Evolutionary conservation across 2,113 vertebrate species (phyloP), one percentile per base, ranked within the genome.

Genomic region (Hiodon tergisus): DNA sequence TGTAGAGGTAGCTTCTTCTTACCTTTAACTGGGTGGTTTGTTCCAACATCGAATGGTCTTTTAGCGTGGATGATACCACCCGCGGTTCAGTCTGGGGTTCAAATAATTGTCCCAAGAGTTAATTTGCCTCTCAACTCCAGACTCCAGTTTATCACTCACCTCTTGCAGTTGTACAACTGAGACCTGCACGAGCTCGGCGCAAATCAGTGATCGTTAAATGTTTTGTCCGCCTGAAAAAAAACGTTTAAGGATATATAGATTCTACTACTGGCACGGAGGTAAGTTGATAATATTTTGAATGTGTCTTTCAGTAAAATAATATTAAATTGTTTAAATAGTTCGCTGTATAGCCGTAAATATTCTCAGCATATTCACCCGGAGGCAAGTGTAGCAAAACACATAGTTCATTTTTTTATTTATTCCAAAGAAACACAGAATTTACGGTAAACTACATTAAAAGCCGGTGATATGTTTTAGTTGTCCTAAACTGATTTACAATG

Each of bases 61-160:
- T 65, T 9, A 73, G 47, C n/a, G 51, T 54, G 59, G 72, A 73
- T 65, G 61, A 54, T 65, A 73, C 72, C 72, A 73, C 51, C 54
- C 54, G 72, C 48, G 16, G 48, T 63, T 51, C n/a, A 54, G n/a
- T 17, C 48, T 73, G 51, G 72, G 72, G 72, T 50, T 73, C n/a
- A 48, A 50, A n/a, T 7, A 65, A 65, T 52, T 16, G 46, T 11
- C 52, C 7, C 14, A 65, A 16, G 60, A 52, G 31, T 54, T 50
- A 10, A 17, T 65, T 3, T 65, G 10, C n/a, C 14, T 59, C 54
- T 68, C 6, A 59, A 50, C 47, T 51, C 47, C 14, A 59, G 63
- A 16, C 31, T 59, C 11, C 31, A 11, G 55, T 47, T 71, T 60
- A n/a, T 59, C 60, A 59, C 57, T 59, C 47, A 54, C 31, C n/a